Percentiles rank a stretch among this genome's conserved stretches.
These are phyloP conservation scores for Porites divaricata DNA, from an alignment of 92 coral and sea anemone species.

Conservation along the genomic window DNA sequence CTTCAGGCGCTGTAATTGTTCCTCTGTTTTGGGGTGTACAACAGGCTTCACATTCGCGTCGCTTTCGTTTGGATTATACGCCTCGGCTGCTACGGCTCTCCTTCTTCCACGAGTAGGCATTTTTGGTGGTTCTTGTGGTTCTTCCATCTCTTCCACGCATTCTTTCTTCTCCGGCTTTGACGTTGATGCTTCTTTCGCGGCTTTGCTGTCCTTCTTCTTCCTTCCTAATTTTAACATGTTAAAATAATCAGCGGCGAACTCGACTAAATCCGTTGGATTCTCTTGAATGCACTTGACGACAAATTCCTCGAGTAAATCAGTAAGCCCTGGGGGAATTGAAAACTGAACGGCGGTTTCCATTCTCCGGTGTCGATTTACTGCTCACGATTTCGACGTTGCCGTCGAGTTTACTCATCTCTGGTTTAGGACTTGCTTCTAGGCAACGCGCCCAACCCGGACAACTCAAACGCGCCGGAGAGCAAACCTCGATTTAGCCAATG, in stretches of 20 bases:
- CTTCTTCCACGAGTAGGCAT: constrained; percentile 84
- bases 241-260: constrained; percentile 97
- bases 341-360: constrained; percentile 79
- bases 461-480: constrained; percentile 15
- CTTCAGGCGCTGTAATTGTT: constrained; percentile 81
- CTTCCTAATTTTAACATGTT: constrained; percentile 76
- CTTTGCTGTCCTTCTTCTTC: constrained; percentile 63
- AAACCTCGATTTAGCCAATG: constrained; percentile 20
- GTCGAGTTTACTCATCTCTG: constrained; percentile 43
- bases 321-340: constrained; percentile 91
- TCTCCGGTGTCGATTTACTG: constrained; percentile 52
- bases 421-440: constrained; percentile 33
- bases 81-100: constrained; percentile 96
- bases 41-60: constrained; percentile 73
- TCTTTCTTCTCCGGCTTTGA: constrained; percentile 75
- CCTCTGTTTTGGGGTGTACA: constrained; percentile 88
- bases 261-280: constrained; percentile 95
- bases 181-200: constrained; percentile 43
- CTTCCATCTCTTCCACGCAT: constrained; percentile 73
- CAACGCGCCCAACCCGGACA: constrained; percentile 35
- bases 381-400: constrained; percentile 25
- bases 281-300: constrained; percentile 97
- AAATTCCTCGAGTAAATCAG: constrained; percentile 91
- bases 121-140: constrained; percentile 81
- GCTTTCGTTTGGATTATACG: constrained; percentile 88